Evolutionary conservation across 2,113 vertebrate genomes (phyloP).

Genomic region (Ictalurus punctatus): DNA sequence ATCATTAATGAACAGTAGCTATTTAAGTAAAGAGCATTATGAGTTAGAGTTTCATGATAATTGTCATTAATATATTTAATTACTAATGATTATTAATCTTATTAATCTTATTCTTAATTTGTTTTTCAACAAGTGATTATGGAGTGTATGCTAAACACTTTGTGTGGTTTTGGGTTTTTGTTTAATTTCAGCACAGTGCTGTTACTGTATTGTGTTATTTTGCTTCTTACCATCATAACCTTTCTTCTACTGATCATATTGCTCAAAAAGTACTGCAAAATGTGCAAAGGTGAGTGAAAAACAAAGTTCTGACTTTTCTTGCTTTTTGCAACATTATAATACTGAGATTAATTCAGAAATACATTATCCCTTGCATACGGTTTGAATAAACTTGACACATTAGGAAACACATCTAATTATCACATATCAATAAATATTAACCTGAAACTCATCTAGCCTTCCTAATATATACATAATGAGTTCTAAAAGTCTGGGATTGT

Average conservation of each 20-base stretch:
- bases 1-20: neutral
- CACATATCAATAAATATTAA: neutral
- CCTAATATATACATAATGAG: neutral
- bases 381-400: neutral
- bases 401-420: neutral
- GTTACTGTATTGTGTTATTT: conserved; percentile 17
- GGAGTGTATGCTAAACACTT: neutral
- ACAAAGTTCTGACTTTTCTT: neutral
- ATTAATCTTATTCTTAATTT: neutral
- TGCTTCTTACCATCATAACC: conserved; percentile 20
- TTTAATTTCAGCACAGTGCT: neutral
- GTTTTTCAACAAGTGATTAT: neutral
- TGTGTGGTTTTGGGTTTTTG: neutral
- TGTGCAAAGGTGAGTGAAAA: conserved; percentile 5
- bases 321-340: too few species aligned
- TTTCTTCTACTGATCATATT: conserved; percentile 28
- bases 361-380: too few species aligned
- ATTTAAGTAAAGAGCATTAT: neutral
- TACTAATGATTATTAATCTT: neutral
- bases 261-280: neutral
- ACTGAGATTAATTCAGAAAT: neutral
- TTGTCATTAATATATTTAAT: neutral
- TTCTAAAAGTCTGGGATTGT: neutral
- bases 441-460: neutral
- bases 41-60: neutral